Base-by-base conservation (phyloP, 2,888 invertebrate genomes). In the Leuctra nigra region DNA sequence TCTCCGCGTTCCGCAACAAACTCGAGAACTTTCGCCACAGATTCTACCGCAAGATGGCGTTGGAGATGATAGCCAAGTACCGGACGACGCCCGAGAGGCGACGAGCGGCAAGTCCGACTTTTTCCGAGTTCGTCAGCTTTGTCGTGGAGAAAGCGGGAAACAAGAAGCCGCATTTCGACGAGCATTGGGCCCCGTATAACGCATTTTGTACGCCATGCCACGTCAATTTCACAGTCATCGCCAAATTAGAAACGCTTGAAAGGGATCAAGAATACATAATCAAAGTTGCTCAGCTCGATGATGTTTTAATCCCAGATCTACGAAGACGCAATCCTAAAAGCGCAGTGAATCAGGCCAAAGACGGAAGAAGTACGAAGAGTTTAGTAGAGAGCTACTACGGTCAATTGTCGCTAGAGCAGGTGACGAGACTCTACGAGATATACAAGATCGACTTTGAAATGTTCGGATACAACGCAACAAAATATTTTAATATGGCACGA, bases 371-470 rank as follows among this genome's bases (percentile, higher is more conserved):
- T 56, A 77, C 77, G 1, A 70, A 71, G 54, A 69, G 70, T 25
- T 67, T 77, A 62, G 61, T 76, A 58, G 75, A 69, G 64, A 68
- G 71, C 67, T 81, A 82, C 65, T 59, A 44, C 41, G 35, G 41
- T 4, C 41, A 56, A 7, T 41, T 59, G 24, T 46, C 44, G 16
- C 3, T 36, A 16, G 33, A 29, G 23, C 59, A 59, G 22, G 2
- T 50, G 9, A 72, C 77, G 65, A 77, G 77, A 66, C 73, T 84
- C 66, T 75, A 82, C 66, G 69, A 77, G 65, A 80, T 83, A 67
- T 84, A 83, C 68, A 78, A 78, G 64, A 70, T 80, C 63, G 84
- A 84, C 71, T 84, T 83, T 69, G 81, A 83, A 70, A 79, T 84
- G 73, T 84, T 84, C 67, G 81, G 81, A 64, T 84, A 84, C 69